Evolutionary conservation across 2,888 invertebrate genomes (phyloP), one percentile per base, ranked within the genome.

Genomic region (Cyaniris semiargus): DNA sequence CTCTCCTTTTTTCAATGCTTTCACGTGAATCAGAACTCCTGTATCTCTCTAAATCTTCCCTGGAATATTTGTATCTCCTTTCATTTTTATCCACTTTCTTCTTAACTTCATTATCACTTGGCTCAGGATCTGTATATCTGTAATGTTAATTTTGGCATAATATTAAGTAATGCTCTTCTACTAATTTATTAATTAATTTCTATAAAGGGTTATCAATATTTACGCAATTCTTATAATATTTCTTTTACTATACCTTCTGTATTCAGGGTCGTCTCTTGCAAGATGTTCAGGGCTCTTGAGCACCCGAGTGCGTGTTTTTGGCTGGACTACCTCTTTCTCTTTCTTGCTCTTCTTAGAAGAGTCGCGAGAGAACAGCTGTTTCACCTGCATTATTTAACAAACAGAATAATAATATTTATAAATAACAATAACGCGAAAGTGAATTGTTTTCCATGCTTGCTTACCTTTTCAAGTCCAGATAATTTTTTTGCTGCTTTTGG

Each of bases 361-460:
- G 88, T 95, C 95, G 85, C 96, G 95, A 83, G 95, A 96, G 91
- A 97, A 97, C 83, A 97, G 94, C 88, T 97, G 96, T 86, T 97
- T 97, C 82, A 96, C 94, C 95, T 96, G 80, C 76, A n/a, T 44
- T 23, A 18, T 23, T 53, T 48, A 18, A 15, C n/a, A 70, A 53
- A 53, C 18, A 53, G 4, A 18, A 76, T 38, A 31, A 8, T 27
- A 18, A 4, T 48, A 77, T 13, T 56, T 53, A 53, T 53, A 1
- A 76, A 76, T 60, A 6, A 21, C 21, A 60, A 21, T 13, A 10
- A 60, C 1, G 23, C 3, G 27, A 15, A 27, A 66, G 27, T 66
- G 5, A 66, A 21, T 58, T 13, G 13, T 10, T 27, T 66, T 31
- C 15, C 1, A 31, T 66, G 15, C 6, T 4, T n/a, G 38, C 82